Conservation (phyloP, 2,113 vertebrate genomes). For the Epinephelus fuscoguttatus region DNA sequence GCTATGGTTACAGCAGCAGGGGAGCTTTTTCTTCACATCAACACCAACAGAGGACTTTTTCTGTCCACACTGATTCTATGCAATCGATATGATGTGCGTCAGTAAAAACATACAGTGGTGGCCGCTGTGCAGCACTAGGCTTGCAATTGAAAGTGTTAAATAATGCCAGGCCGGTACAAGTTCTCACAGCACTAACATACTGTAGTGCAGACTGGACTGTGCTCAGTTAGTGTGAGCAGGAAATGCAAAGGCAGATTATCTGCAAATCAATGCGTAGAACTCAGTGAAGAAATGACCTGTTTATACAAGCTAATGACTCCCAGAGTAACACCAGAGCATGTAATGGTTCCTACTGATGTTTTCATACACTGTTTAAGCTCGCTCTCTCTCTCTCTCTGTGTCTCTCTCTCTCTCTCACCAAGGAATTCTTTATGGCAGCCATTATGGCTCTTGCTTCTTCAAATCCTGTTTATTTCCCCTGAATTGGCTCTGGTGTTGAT, state of each 20-base stretch:
- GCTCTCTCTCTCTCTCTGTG: background rate
- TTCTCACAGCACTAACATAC: slow-evolving; percentile 19
- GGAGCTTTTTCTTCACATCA: slow-evolving; percentile 10
- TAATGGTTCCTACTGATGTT: slow-evolving; percentile 68
- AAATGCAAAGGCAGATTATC: slow-evolving; percentile 52
- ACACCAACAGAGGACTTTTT: slow-evolving; percentile 2
- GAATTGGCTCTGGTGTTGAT: slow-evolving; percentile 25
- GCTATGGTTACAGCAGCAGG: background rate
- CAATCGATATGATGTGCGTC: background rate
- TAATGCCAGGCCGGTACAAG: background rate
- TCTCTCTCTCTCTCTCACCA: background rate
- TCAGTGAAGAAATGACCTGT: slow-evolving; percentile 66
- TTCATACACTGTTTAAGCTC: slow-evolving; percentile 47
- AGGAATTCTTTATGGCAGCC: slow-evolving; percentile 30
- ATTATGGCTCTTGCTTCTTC: slow-evolving; percentile 35
- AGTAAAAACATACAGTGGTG: background rate
- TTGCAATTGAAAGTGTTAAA: background rate
- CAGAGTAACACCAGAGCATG: slow-evolving; percentile 52
- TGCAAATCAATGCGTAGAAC: slow-evolving; percentile 58
- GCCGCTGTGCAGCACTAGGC: background rate
- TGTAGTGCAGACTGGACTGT: slow-evolving; percentile 3
- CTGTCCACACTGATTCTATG: slow-evolving; percentile 11
- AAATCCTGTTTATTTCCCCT: slow-evolving; percentile 36
- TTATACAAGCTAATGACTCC: slow-evolving; percentile 73
- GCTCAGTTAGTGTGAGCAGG: slow-evolving; percentile 21